Base-by-base conservation (phyloP, 2,888 invertebrate species). In the Athripsodes cinereus region DNA sequence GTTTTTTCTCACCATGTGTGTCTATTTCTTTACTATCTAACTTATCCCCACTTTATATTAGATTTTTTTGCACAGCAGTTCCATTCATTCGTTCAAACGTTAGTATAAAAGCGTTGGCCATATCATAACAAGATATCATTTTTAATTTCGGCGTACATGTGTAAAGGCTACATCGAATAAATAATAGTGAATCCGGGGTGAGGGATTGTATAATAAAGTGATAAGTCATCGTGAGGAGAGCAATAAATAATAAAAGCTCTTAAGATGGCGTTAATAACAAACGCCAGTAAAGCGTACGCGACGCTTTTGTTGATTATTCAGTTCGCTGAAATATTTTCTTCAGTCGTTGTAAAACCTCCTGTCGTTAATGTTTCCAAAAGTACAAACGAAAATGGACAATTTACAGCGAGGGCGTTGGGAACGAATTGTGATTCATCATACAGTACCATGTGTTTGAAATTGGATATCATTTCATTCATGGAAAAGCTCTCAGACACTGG, bases 381-480 rank as follows among this genome's bases (percentile, higher is more conserved):
- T 34, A 40, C 8, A 2, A 16, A 16, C 13, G 40, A 40, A 40
- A 40, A 40, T 40, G 21, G 22, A 13, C 26, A 22, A 26, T 51
- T 56, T 20, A 40, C 56, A 0, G 56, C 56, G 13, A 40, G 63
- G 22, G 59, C 59, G 18, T 51, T 61, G 13, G 61, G 61, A 47
- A 52, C 53, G 1, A 61, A 58, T 44, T 62, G 61, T 63, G 73
- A 69, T 44, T 72, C 70, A 47, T 69, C 71, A 22, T 65, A 78
- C 0, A 88, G 85, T 69, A 78, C 85, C 20, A 87, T 88, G 68
- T 92, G 92, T 68, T 72, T 91, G 31, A 92, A 91, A 69, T 75
- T 91, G 61, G 90, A 90, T 66, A 82, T 88, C 49, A 81, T 90
- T 1, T 86, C 87, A 2, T 84, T 90, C 67, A 78, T 92, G 63